Evolutionary conservation across 2,797 vertebrate genomes (phyloP).

Genomic region (Chiloscyllium punctatum): DNA sequence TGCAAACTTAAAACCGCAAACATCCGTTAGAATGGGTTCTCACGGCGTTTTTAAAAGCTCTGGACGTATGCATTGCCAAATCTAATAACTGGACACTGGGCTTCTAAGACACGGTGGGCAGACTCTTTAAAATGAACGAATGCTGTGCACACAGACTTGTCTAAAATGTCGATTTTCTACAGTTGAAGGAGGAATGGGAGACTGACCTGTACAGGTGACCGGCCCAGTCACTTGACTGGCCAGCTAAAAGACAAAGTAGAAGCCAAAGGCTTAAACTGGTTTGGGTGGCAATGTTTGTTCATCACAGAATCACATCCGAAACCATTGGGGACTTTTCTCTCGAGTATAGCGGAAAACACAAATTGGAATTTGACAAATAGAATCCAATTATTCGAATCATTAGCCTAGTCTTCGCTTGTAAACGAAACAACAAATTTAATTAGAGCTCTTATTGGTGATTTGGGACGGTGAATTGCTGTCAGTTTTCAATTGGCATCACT

Average conservation of each 20-base stretch:
- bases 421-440: background rate
- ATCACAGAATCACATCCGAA: conserved; percentile 37
- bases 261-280: background rate
- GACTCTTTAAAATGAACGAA: too few species aligned
- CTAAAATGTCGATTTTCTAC: too few species aligned
- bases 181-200: background rate
- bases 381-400: conserved; percentile 49
- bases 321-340: conserved; percentile 46
- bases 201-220: background rate
- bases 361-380: conserved; percentile 46
- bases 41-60: background rate
- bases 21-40: background rate
- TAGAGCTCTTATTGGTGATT: background rate
- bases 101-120: background rate
- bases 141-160: background rate
- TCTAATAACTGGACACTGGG: background rate
- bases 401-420: conserved; percentile 39
- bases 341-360: conserved; percentile 40
- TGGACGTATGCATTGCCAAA: background rate
- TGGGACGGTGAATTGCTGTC: background rate
- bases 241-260: background rate
- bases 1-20: background rate
- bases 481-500: background rate
- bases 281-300: background rate
- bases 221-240: background rate